These are phyloP conservation scores for Therioaphis trifolii DNA, from an alignment of 2,888 invertebrate species.

Conservation along the genomic window DNA sequence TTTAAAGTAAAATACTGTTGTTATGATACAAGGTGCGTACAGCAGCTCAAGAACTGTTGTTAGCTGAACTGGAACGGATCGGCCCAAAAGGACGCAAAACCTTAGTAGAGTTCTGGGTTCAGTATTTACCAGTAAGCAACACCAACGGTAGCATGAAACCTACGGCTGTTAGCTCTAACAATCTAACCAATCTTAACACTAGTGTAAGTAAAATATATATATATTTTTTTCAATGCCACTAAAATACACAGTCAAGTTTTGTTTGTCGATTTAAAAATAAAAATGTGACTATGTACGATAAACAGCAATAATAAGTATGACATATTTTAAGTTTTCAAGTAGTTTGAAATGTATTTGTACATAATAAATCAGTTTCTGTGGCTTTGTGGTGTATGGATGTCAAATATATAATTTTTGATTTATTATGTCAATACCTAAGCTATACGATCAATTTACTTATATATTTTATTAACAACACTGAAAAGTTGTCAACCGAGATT, in stretches of 20 bases:
- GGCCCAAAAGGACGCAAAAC: conserved; percentile 91
- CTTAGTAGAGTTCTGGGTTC: conserved; percentile 95
- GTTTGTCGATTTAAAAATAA: too few species aligned
- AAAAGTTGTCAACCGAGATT: too few species aligned
- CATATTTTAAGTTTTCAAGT: too few species aligned
- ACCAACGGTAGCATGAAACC: conserved; percentile 34
- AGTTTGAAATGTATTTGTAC: too few species aligned
- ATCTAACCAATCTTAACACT: conserved; percentile 39
- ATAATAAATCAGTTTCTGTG: too few species aligned
- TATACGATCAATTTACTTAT: too few species aligned
- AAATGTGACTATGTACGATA: too few species aligned
- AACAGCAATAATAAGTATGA: too few species aligned
- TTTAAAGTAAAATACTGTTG: background rate
- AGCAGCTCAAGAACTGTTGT: conserved; percentile 93
- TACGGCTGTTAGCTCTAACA: conserved; percentile 33
- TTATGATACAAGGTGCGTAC: conserved; percentile 77
- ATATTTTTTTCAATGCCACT: background rate
- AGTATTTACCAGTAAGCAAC: conserved; percentile 86
- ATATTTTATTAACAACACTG: too few species aligned
- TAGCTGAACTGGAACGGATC: conserved; percentile 91
- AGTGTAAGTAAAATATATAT: conserved; percentile 51
- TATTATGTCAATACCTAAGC: too few species aligned
- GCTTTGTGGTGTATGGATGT: too few species aligned
- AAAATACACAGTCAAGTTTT: conserved; percentile 6
- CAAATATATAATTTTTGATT: too few species aligned